phyloP scores from a whole-genome alignment of 2,113 vertebrate species.

The Cephalopholis sonnerati region DNA sequence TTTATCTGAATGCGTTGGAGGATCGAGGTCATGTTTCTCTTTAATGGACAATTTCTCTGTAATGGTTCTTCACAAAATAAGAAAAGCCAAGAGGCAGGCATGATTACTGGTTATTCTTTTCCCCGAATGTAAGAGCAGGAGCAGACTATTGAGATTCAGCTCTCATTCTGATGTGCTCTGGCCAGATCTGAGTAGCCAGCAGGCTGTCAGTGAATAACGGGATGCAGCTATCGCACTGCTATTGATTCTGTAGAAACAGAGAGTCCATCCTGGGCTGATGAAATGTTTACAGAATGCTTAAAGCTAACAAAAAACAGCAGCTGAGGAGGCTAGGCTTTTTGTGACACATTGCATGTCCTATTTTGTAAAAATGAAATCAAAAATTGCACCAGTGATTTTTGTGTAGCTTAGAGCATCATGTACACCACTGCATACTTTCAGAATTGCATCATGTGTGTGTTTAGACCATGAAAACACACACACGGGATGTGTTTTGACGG shows the following conservation, averaged over 20 bases:
- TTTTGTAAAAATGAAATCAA: not conserved
- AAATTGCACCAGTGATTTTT: not conserved
- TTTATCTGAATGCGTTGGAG: slow-evolving; percentile 24
- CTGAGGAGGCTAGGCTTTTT: not conserved
- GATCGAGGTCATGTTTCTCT: slow-evolving; percentile 10
- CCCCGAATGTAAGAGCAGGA: slow-evolving; percentile 17
- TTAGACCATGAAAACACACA: too few species aligned
- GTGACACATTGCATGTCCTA: not conserved
- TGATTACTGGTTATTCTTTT: slow-evolving; percentile 46
- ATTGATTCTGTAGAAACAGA: slow-evolving; percentile 44
- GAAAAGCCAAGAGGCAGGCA: slow-evolving; percentile 30
- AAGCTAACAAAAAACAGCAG: slow-evolving; percentile 2
- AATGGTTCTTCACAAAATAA: slow-evolving; percentile 30
- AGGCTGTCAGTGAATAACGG: slow-evolving; percentile 18
- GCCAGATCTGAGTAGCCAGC: slow-evolving; percentile 21
- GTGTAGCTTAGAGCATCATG: not conserved
- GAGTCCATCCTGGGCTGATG: slow-evolving; percentile 34
- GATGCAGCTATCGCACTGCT: slow-evolving; percentile 20
- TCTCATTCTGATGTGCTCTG: slow-evolving; percentile 21
- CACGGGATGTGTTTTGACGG: not conserved
- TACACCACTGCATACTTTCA: too few species aligned
- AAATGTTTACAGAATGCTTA: slow-evolving; percentile 38
- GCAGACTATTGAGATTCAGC: slow-evolving; percentile 42
- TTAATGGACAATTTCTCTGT: slow-evolving; percentile 25
- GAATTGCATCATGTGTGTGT: too few species aligned